A percentile compares a stretch with the other conserved stretches of the same genome.
Evolutionary conservation across 2,888 invertebrate genomes (phyloP).

Genomic region (Monochamus alternatus): DNA sequence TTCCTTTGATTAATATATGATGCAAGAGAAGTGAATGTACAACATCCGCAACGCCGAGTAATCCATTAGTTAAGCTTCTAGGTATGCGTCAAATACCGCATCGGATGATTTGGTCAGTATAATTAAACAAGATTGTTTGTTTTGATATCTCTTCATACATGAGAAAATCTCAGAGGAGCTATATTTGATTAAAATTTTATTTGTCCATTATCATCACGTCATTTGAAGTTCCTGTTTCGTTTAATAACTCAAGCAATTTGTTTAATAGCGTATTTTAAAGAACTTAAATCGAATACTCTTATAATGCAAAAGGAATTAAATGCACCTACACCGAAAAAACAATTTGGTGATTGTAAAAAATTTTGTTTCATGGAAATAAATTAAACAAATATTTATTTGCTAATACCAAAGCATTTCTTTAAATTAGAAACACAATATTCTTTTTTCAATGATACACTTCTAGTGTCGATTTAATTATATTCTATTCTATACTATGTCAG

Average conservation of each 20-base stretch:
- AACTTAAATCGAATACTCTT: not conserved
- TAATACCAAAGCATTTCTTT: no score
- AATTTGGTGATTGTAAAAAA: not conserved
- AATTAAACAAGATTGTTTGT: slow-evolving; percentile 32
- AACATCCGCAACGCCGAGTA: not conserved
- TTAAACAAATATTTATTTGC: no score
- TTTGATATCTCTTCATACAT: slow-evolving; percentile 23
- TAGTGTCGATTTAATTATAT: no score
- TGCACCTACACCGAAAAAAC: not conserved
- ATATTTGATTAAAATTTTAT: slow-evolving; percentile 26
- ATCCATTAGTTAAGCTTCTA: slow-evolving; percentile 14
- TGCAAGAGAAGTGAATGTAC: not conserved
- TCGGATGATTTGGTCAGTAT: slow-evolving; percentile 27
- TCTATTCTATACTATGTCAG: no score
- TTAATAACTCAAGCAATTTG: not conserved
- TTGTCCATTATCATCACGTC: not conserved
- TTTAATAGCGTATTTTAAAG: not conserved
- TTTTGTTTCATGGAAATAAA: not conserved
- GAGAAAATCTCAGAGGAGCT: slow-evolving; percentile 17
- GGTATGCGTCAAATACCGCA: slow-evolving; percentile 11
- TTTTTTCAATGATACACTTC: no score
- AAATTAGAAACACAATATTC: no score
- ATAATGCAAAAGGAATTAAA: not conserved
- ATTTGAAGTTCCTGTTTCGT: not conserved
- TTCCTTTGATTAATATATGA: not conserved